Conservation (phyloP, 2,797 vertebrate species). For the Spondyliosoma cantharus region DNA sequence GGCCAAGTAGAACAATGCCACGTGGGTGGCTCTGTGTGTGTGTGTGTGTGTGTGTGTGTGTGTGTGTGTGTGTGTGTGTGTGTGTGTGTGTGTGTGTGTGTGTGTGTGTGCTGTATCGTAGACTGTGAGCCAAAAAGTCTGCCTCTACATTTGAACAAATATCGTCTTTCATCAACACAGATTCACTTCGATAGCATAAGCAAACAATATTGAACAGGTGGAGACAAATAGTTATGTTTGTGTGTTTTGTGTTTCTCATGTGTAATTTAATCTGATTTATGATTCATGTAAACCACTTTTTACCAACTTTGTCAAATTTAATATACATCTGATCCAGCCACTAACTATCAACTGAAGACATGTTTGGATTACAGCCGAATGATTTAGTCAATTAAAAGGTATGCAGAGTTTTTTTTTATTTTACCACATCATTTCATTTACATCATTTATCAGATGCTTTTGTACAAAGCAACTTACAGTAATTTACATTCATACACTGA, state of each 20-base stretch:
- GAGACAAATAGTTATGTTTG: not conserved
- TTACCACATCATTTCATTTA: not conserved
- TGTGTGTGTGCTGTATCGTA: constrained; percentile 4
- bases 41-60: constrained; percentile 20
- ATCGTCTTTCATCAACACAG: constrained; percentile 28
- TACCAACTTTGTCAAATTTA: not conserved
- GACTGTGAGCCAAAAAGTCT: constrained; percentile 40
- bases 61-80: constrained; percentile 12
- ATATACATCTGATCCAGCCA: not conserved
- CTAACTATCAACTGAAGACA: not conserved
- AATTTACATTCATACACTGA: too few species aligned
- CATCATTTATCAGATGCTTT: too few species aligned
- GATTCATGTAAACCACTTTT: constrained; percentile 3
- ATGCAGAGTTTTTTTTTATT: not conserved
- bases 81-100: constrained; percentile 11
- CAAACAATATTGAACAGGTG: constrained; percentile 16
- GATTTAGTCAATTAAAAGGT: not conserved
- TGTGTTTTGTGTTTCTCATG: not conserved
- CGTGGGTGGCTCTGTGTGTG: constrained; percentile 64
- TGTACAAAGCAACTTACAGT: too few species aligned
- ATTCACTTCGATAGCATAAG: constrained; percentile 20
- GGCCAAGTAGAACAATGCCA: constrained; percentile 65
- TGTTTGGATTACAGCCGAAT: not conserved
- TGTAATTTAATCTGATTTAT: not conserved
- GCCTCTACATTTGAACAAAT: constrained; percentile 46